Evolutionary conservation across 2,113 vertebrate species (phyloP).

Genomic region (Leptodactylus fuscus): DNA sequence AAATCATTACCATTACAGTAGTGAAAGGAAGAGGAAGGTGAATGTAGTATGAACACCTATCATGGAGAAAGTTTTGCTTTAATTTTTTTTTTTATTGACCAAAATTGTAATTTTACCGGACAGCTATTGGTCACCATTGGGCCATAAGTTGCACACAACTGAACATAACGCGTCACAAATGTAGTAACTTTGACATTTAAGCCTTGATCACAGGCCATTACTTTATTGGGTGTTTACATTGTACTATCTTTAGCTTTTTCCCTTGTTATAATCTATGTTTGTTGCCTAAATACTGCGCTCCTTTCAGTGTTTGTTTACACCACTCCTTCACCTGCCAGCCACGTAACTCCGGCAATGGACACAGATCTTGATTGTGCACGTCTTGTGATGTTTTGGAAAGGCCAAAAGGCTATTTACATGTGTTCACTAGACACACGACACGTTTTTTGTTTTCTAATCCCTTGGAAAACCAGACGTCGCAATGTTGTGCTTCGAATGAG

Average conservation of each 20-base stretch:
- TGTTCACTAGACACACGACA: constrained; percentile 32
- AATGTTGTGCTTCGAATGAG: neutral
- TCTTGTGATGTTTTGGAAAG: constrained; percentile 24
- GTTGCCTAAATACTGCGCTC: constrained; percentile 35
- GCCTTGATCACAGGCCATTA: neutral
- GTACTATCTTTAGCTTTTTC: neutral
- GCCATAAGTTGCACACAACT: neutral
- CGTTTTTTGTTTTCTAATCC: neutral
- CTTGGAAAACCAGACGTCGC: neutral
- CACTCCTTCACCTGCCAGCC: neutral
- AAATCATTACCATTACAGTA: neutral
- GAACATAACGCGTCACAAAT: neutral
- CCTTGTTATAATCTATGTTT: neutral
- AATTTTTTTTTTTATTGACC: too few relatives aligned
- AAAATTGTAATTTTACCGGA: too few relatives aligned
- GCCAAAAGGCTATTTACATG: neutral
- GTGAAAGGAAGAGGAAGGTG: too few relatives aligned
- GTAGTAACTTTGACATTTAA: neutral
- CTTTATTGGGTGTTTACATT: constrained; percentile 20
- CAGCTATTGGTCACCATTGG: too few relatives aligned
- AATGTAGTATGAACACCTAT: neutral
- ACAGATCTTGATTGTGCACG: neutral
- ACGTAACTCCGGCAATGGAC: neutral
- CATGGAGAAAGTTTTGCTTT: neutral
- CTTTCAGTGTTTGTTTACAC: neutral